Percentiles rank a stretch among this genome's conserved stretches.
Evolutionary conservation across 1,140 invertebrate genomes (phyloP).

Genomic region (Atta texana): DNA sequence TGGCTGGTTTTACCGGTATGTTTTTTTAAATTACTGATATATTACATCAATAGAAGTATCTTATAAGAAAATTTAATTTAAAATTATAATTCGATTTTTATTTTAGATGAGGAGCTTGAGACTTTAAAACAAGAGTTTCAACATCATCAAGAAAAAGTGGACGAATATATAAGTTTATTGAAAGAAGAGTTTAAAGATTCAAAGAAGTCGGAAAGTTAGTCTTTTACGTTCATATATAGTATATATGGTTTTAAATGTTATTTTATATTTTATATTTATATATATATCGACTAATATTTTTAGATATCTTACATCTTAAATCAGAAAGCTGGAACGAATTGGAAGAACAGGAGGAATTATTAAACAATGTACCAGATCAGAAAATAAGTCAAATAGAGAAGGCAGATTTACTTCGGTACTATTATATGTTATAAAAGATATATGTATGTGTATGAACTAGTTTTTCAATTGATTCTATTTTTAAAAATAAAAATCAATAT

Average conservation of each 20-base stretch:
- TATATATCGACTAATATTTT: slow-evolving; percentile 66
- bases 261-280: slow-evolving; percentile 45
- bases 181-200: slow-evolving; percentile 88
- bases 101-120: slow-evolving; percentile 91
- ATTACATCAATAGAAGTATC: background rate
- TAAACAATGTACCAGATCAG: slow-evolving; percentile 88
- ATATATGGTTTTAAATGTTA: slow-evolving; percentile 1
- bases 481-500: no score
- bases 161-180: slow-evolving; percentile 94
- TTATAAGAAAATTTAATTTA: background rate
- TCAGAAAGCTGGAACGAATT: slow-evolving; percentile 87
- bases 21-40: background rate
- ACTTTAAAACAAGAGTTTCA: slow-evolving; percentile 95
- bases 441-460: background rate
- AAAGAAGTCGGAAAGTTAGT: slow-evolving; percentile 89
- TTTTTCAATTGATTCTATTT: slow-evolving; percentile 61
- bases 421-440: slow-evolving; percentile 17
- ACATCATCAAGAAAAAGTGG: slow-evolving; percentile 97
- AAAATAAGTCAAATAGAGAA: slow-evolving; percentile 88
- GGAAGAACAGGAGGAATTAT: slow-evolving; percentile 88
- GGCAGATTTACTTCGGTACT: slow-evolving; percentile 88
- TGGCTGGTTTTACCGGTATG: slow-evolving; percentile 92
- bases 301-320: slow-evolving; percentile 86
- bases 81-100: slow-evolving; percentile 22
- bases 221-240: background rate